phyloP scores from a whole-genome alignment of 2,113 vertebrate species.

The Rhynchomys soricoides region DNA sequence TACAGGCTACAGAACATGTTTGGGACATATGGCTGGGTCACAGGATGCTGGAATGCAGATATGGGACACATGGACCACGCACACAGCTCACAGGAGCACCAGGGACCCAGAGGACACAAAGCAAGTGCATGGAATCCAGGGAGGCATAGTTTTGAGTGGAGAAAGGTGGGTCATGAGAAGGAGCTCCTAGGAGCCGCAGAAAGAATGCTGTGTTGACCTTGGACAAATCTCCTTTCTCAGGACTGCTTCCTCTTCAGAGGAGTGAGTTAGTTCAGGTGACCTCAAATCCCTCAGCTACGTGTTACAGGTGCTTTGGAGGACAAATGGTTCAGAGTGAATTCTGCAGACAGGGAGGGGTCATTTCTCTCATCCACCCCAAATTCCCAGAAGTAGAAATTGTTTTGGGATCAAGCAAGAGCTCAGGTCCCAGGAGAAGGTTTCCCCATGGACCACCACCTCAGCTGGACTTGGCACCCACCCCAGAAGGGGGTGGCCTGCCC shows the following conservation, averaged over 20 bases:
- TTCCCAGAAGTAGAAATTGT: background rate
- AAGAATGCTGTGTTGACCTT: conserved; percentile 69
- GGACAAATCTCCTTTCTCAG: conserved; percentile 55
- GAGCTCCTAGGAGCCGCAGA: background rate
- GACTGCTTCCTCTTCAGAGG: conserved; percentile 48
- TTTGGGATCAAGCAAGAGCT: background rate
- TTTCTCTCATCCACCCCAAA: background rate
- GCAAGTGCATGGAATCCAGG: background rate
- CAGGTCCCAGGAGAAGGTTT: background rate
- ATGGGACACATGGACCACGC: background rate
- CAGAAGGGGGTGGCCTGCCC: background rate
- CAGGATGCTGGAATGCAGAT: background rate
- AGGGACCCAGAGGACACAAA: background rate
- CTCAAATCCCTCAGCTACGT: conserved; percentile 53
- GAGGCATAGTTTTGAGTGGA: background rate
- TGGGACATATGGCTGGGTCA: background rate
- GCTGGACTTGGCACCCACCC: background rate
- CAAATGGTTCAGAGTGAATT: conserved; percentile 49
- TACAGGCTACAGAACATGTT: background rate
- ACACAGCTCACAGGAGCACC: background rate
- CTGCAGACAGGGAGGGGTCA: background rate
- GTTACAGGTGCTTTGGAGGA: conserved; percentile 74
- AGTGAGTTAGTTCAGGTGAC: conserved; percentile 69
- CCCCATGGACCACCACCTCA: conserved; percentile 23
- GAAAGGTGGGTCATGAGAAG: background rate